A percentile compares a stretch with the other conserved stretches of the same genome.
These are phyloP conservation scores for Bombus ignitus DNA, from an alignment of 1,140 invertebrate species.

Conservation along the genomic window DNA sequence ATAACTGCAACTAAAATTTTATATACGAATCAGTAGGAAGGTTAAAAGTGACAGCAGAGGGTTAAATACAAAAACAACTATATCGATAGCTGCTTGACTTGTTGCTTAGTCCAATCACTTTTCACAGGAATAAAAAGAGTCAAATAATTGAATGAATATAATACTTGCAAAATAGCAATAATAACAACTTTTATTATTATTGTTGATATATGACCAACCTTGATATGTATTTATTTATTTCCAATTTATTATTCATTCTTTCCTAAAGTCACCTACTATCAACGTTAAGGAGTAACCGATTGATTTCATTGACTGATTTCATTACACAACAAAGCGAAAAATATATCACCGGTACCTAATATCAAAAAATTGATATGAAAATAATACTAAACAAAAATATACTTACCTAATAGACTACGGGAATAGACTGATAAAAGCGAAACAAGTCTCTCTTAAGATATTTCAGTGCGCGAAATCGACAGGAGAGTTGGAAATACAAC, in stretches of 20 bases:
- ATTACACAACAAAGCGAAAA: background rate
- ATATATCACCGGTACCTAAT: too few relatives aligned
- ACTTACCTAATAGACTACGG: background rate
- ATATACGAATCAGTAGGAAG: too few relatives aligned
- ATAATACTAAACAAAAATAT: background rate
- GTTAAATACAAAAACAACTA: too few relatives aligned
- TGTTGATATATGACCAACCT: background rate
- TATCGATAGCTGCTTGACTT: too few relatives aligned
- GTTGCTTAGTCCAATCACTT: too few relatives aligned
- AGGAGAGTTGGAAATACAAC: background rate
- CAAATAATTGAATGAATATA: too few relatives aligned
- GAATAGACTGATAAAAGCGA: background rate
- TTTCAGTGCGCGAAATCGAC: too few relatives aligned
- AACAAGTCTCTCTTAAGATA: background rate
- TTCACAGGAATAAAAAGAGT: too few relatives aligned
- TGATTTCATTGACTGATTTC: background rate
- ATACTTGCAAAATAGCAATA: background rate
- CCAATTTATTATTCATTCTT: background rate
- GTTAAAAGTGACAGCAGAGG: too few relatives aligned
- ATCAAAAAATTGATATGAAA: too few relatives aligned
- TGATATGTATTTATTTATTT: background rate
- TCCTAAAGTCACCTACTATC: background rate
- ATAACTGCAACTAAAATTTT: background rate
- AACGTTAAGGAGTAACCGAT: background rate
- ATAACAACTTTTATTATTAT: background rate